Evolutionary conservation across 2,797 vertebrate species (phyloP), one percentile per base, ranked within the genome.

Genomic region (Aselliscus stoliczkanus): DNA sequence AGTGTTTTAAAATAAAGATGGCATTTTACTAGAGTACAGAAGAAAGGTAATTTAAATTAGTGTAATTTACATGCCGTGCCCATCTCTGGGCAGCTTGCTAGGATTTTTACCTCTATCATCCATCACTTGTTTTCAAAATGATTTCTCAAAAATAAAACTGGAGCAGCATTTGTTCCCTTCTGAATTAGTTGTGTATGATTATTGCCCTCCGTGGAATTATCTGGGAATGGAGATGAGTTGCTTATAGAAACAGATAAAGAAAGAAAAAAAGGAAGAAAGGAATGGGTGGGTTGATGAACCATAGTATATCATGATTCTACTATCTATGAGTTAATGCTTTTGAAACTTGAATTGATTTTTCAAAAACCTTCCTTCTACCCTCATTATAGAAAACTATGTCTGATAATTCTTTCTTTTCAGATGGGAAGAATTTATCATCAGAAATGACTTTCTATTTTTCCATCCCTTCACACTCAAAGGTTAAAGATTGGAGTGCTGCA

Each of bases 41-140:
- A 65, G 80, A 88, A 94, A 97, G 81, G 65, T 97, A 80, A 97
- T 85, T 96, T 94, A 96, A 86, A 91, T 97, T 86, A 93, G 69
- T 96, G 64, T 87, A 64, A 95, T 97, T 89, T 97, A 4, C 90
- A 92, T 92, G 87, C 47, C 67, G 52, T 90, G 72, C 82, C 44
- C 29, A 65, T 86, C 69, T 96, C 64, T 90, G 72, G 93, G 84
- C 72, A 96, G 81, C 92, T 95, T 73, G 54, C 95, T 95, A 77
- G 88, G 72, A 76, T 81, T 77, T 85, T 58, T 69, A 73, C 27
- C 58, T 94, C 42, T 39, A 7, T 29, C n/a, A 47, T 34, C 50
- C 82, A 95, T 83, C 75, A 85, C 60, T 97, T 96, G 84, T 80
- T 96, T 96, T 93, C 64, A 90, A 96, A 95, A 93, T 86, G 90